Percentiles rank a stretch among this genome's conserved stretches.
Evolutionary conservation across 2,888 invertebrate species (phyloP).

Genomic region (Drosophila borealis): DNA sequence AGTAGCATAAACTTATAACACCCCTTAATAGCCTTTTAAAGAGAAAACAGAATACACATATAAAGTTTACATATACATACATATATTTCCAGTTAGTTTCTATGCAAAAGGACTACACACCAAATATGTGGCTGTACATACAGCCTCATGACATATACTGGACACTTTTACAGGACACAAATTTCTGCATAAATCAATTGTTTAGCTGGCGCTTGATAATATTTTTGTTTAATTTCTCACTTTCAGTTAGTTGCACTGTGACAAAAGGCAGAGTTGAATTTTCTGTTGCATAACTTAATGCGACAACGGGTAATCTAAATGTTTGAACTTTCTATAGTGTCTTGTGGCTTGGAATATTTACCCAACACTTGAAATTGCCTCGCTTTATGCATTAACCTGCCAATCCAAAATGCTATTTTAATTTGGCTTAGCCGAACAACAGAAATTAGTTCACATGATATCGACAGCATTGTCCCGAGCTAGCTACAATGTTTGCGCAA

Average conservation of each 20-base stretch:
- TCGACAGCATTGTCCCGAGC: neutral
- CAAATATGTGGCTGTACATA: too few relatives aligned
- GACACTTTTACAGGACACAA: too few relatives aligned
- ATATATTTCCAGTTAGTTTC: neutral
- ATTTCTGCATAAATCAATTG: neutral
- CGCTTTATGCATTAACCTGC: slow-evolving; percentile 14
- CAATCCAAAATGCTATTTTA: slow-evolving; percentile 16
- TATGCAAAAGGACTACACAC: too few relatives aligned
- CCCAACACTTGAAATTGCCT: slow-evolving; percentile 31
- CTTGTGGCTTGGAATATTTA: slow-evolving; percentile 10
- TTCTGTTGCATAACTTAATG: neutral
- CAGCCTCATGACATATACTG: too few relatives aligned
- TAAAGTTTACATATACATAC: neutral
- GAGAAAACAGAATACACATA: neutral
- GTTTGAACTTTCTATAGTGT: neutral
- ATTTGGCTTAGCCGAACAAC: slow-evolving; percentile 7
- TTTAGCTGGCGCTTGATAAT: neutral
- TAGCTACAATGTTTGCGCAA: slow-evolving; percentile 19
- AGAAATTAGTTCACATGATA: neutral
- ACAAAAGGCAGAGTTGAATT: neutral
- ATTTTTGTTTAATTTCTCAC: neutral
- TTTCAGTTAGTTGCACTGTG: neutral
- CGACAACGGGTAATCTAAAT: neutral
- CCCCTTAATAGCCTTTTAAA: neutral
- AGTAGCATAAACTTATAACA: too few relatives aligned